Percentiles rank a stretch among this genome's conserved stretches.
Conservation (phyloP, 2,113 vertebrate genomes). For the Atlantisia rogersi region DNA sequence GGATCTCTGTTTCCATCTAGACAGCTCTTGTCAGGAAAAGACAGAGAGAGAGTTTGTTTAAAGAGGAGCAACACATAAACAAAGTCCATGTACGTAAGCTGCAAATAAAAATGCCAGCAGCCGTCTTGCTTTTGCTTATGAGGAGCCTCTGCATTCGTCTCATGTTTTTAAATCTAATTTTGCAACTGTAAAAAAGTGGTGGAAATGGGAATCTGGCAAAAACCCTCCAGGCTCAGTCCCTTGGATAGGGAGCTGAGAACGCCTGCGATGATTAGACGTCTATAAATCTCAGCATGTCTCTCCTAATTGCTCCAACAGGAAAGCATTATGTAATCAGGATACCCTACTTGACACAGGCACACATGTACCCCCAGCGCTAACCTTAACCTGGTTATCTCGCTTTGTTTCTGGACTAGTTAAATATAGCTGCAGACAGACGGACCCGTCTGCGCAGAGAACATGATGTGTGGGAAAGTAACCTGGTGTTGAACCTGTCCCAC, state of each 20-base stretch:
- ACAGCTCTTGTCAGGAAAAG: background rate
- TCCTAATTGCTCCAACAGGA: constrained; percentile 54
- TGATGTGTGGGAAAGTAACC: constrained; percentile 61
- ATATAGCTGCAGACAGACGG: constrained; percentile 45
- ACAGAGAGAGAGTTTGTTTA: background rate
- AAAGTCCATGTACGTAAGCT: background rate
- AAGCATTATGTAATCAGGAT: constrained; percentile 32
- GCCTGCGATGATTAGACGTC: background rate
- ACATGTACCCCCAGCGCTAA: background rate
- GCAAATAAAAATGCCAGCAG: background rate
- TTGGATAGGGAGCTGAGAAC: background rate
- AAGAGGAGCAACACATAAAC: background rate
- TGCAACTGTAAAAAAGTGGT: constrained; percentile 16
- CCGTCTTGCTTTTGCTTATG: accelerated
- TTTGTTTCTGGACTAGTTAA: constrained; percentile 52
- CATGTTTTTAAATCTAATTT: background rate
- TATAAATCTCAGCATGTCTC: constrained; percentile 35
- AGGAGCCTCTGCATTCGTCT: background rate
- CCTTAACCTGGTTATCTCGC: constrained; percentile 43
- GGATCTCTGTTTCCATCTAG: background rate
- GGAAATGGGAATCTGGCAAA: constrained; percentile 39
- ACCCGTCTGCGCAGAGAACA: background rate
- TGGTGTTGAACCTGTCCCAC: constrained; percentile 26
- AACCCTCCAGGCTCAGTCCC: background rate
- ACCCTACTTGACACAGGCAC: background rate